A percentile compares a stretch with the other conserved stretches of the same genome.
These are phyloP conservation scores for Rhopilema esculentum DNA, from an alignment of 30 jellyfish, hydroid and myxozoan species.

Conservation along the genomic window DNA sequence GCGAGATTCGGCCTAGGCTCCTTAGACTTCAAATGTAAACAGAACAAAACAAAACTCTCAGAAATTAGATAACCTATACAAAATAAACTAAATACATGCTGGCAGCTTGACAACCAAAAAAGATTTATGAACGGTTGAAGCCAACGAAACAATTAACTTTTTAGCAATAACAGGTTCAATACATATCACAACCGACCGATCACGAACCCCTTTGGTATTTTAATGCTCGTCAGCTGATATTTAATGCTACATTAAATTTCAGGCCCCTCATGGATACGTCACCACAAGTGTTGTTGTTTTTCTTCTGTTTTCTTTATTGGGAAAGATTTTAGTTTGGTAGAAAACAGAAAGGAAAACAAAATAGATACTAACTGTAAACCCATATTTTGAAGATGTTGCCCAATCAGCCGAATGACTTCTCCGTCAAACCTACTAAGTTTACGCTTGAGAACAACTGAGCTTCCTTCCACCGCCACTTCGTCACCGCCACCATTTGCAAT, in stretches of 20 bases:
- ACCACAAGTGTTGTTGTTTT: constrained; percentile 2
- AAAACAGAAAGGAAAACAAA: neutral
- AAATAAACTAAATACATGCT: neutral
- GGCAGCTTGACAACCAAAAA: neutral
- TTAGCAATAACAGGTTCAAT: neutral
- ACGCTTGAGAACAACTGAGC: constrained; percentile 73
- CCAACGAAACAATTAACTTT: neutral
- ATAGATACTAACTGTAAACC: constrained; percentile 82
- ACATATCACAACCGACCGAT: neutral
- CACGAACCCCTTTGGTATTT: neutral
- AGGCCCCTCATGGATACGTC: neutral
- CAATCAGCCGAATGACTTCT: constrained; percentile 91
- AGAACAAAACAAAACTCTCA: neutral
- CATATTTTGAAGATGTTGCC: constrained; percentile 85
- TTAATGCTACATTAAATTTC: neutral
- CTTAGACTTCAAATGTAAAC: neutral
- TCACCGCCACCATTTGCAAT: constrained; percentile 76
- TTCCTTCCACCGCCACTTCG: constrained; percentile 52
- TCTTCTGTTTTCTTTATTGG: neutral
- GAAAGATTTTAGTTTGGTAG: neutral
- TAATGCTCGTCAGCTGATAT: neutral
- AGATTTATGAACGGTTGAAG: neutral
- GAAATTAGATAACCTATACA: neutral
- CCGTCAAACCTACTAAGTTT: constrained; percentile 84
- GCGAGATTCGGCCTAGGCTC: neutral